phyloP scores from a whole-genome alignment of 2,888 invertebrate species.

The Anarsia innoxiella region DNA sequence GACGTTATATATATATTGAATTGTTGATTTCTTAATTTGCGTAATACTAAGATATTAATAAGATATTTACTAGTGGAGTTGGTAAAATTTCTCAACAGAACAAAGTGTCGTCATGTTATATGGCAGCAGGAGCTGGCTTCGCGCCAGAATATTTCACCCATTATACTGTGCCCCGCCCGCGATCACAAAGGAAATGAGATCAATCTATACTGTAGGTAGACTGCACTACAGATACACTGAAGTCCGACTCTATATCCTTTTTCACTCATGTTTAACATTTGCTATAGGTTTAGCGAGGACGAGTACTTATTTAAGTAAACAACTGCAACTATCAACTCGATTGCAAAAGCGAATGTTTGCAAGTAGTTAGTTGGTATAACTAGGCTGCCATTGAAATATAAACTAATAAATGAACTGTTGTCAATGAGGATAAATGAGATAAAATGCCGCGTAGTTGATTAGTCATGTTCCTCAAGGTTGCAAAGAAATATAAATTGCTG shows the following conservation, averaged over 20 bases:
- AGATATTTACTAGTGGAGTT: not conserved
- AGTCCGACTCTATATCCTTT: too few relatives aligned
- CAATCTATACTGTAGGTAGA: constrained; percentile 39
- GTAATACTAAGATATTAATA: too few relatives aligned
- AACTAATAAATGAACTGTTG: too few relatives aligned
- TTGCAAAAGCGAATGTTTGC: too few relatives aligned
- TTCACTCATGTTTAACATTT: too few relatives aligned
- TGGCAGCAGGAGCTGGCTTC: constrained; percentile 44
- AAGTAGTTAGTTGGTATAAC: too few relatives aligned
- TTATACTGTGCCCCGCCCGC: constrained; percentile 40
- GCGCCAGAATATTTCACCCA: constrained; percentile 57
- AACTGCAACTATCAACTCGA: too few relatives aligned
- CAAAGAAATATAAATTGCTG: constrained; percentile 23
- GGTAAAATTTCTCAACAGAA: constrained; percentile 30
- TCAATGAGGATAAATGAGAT: constrained; percentile 40
- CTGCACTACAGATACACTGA: too few relatives aligned
- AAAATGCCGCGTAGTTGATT: constrained; percentile 26
- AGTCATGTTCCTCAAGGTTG: constrained; percentile 50
- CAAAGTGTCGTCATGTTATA: constrained; percentile 40
- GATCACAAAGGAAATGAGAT: constrained; percentile 53
- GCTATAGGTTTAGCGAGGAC: too few relatives aligned
- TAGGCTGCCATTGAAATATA: too few relatives aligned
- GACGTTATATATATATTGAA: not conserved
- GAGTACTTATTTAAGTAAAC: too few relatives aligned
- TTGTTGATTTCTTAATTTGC: not conserved